These are phyloP conservation scores for Drosophila tsacasi DNA, from an alignment of 1,140 invertebrate genomes.

Conservation along the genomic window DNA sequence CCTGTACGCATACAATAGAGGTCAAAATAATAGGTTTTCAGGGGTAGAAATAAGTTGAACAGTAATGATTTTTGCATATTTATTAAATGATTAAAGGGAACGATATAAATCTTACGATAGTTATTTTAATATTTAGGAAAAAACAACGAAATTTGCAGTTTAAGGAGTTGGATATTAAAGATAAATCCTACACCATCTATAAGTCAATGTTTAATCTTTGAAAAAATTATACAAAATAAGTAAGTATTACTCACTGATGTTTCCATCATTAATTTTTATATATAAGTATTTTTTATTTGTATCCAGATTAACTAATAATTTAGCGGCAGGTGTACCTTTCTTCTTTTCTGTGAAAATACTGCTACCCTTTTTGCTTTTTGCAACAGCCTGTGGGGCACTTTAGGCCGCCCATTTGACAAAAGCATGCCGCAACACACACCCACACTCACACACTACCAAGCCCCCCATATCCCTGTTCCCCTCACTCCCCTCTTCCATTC, in stretches of 20 bases:
- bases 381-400: constrained; percentile 76
- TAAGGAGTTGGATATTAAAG: background rate
- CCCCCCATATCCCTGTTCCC: background rate
- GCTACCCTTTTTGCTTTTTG: constrained; percentile 29
- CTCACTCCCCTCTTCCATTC: background rate
- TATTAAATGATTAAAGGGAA: background rate
- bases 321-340: background rate
- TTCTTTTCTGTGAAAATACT: background rate
- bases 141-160: too few relatives aligned
- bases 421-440: constrained; percentile 58
- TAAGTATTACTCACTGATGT: background rate
- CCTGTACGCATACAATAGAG: background rate
- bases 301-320: background rate
- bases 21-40: background rate
- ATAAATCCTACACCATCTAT: background rate
- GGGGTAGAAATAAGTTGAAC: background rate
- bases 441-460: constrained; percentile 7
- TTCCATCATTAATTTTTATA: too few relatives aligned
- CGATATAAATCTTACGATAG: background rate
- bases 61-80: background rate
- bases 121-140: too few relatives aligned
- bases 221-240: background rate
- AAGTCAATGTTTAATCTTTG: background rate
- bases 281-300: background rate
- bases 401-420: constrained; percentile 78